Percentiles rank a stretch among this genome's conserved stretches.
These are phyloP conservation scores for Syrrhaptes paradoxus DNA, from an alignment of 2,113 vertebrate genomes.

Conservation along the genomic window DNA sequence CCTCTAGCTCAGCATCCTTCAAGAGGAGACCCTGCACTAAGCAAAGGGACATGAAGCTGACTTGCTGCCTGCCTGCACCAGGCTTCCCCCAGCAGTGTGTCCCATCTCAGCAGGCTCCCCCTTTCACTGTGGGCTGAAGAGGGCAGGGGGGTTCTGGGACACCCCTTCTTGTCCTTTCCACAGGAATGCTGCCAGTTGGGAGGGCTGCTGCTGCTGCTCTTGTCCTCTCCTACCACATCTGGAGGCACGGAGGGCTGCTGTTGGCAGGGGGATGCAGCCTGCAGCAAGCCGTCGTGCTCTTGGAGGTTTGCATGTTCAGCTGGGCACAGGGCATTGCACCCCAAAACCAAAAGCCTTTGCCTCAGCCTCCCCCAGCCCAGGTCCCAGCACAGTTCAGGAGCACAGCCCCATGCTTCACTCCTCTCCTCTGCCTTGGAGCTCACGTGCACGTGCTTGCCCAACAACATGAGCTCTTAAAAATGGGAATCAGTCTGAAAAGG, in stretches of 20 bases:
- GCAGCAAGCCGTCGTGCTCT: background rate
- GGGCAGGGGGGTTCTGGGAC: background rate
- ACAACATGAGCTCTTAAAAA: background rate
- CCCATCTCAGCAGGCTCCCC: background rate
- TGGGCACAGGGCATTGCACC: background rate
- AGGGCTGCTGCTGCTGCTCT: background rate
- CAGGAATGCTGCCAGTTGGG: background rate
- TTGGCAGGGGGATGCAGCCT: background rate
- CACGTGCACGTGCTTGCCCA: no score
- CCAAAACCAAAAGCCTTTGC: background rate
- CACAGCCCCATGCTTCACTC: background rate
- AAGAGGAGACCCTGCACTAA: background rate
- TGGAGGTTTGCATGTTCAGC: rapidly evolving
- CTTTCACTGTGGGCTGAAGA: background rate
- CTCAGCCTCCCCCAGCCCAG: background rate
- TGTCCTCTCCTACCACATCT: background rate
- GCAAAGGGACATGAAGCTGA: background rate
- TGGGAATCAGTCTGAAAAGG: background rate
- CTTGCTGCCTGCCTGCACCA: background rate
- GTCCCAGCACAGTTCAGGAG: background rate
- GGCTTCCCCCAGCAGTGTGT: background rate
- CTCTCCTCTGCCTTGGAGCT: background rate
- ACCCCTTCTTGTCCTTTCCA: background rate
- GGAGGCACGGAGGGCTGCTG: background rate
- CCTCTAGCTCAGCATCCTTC: background rate